phyloP scores from a whole-genome alignment of 2,888 invertebrate species.

The Cylindroiulus punctatus region DNA sequence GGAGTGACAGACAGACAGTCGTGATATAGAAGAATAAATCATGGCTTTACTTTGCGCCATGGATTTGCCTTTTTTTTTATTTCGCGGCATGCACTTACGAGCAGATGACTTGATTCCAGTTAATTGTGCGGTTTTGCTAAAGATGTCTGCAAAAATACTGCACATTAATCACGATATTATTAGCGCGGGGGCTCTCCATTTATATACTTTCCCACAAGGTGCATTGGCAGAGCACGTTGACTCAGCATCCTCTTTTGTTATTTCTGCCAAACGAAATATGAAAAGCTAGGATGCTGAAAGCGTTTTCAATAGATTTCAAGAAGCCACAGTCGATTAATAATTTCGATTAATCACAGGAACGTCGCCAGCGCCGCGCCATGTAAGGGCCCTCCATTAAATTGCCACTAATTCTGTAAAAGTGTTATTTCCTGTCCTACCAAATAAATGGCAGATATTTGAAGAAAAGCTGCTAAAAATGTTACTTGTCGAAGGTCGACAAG shows the following conservation, averaged over 20 bases:
- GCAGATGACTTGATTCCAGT: conserved; percentile 45
- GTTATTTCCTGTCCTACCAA: not conserved
- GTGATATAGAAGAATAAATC: conserved; percentile 30
- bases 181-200: conserved; percentile 14
- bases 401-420: not conserved
- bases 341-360: conserved; percentile 24
- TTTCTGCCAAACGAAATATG: not conserved
- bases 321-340: conserved; percentile 41
- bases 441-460: too few relatives aligned
- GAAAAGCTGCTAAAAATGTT: too few relatives aligned
- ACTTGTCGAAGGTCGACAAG: too few relatives aligned
- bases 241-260: conserved; percentile 37
- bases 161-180: conserved; percentile 42
- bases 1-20: conserved; percentile 46
- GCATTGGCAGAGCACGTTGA: conserved; percentile 23
- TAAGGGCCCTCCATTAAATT: not conserved
- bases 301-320: not conserved
- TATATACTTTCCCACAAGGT: not conserved
- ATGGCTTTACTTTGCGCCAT: not conserved
- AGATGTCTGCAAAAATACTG: conserved; percentile 33
- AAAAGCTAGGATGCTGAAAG: conserved; percentile 13
- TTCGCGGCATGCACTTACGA: conserved; percentile 8
- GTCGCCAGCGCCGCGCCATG: not conserved
- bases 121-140: conserved; percentile 32
- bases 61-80: not conserved